Base-by-base conservation (phyloP, 2,797 vertebrate genomes). In the Mus spretus region DNA sequence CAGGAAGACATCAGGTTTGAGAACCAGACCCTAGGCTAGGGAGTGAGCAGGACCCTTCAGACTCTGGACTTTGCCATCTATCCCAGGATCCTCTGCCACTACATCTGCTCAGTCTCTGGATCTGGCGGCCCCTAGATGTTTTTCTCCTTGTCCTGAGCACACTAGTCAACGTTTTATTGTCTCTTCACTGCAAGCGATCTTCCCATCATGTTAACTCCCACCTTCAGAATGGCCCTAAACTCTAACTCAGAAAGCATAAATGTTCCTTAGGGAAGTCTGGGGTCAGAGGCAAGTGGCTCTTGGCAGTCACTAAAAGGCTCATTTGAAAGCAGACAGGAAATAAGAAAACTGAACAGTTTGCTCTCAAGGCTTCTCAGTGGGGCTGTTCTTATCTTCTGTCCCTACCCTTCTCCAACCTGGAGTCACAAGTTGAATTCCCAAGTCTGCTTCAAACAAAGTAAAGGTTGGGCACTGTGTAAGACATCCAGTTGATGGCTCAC, bases 401-500 rank as follows among this genome's bases (percentile, higher is more conserved):
- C 37, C 47, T 70, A 81, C 67, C 67, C 37, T 91, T 90, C 40
- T 53, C 57, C 74, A 65, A 57, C 11, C 57, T 47, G 13, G 26
- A 47, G 74, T 88, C 55, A 40, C 10, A 40, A 44, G 14, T 28
- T 80, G 17, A 82, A 50, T 31, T 34, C 47, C 61, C 83, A 31
- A 59, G 88, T 34, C 15, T 83, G 57, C 59, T 67, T 75, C 1
- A 7, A 57, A 67, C 31, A 81, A 37, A 40, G 65, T 59, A n/a
- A 22, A 34, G 34, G n/a, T 55, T n/a, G 10, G 19, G 40, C 81
- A 74, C 47, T 70, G 55, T 55, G 67, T 81, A 91, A 95, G 17
- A 34, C 50, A 10, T 0, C 1, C 6, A 7, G 3, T 10, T 14
- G 24, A 22, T 3, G 17, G 31, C n/a, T 20, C 6, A 3, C 4